Conservation (phyloP, 1,140 invertebrate genomes). For the Drosophila kohkoa region DNA sequence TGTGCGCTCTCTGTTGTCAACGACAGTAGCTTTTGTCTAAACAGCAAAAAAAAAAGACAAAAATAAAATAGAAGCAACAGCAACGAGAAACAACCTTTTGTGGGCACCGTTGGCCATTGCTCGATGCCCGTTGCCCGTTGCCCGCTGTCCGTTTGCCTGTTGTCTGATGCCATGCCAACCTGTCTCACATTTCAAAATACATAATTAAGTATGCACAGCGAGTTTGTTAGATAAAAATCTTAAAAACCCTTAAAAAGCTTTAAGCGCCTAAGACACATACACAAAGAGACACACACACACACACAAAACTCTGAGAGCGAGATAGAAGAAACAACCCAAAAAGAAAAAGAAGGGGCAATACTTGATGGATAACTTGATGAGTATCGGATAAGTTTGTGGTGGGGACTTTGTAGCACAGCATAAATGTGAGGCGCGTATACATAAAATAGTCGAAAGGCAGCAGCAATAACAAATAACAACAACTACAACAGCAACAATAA, state of each 20-base stretch:
- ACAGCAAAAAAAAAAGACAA: constrained; percentile 42
- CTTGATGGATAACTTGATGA: constrained; percentile 83
- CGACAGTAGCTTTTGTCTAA: constrained; percentile 69
- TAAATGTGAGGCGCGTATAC: constrained; percentile 52
- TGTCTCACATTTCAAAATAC: constrained; percentile 83
- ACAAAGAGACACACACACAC: constrained; percentile 15
- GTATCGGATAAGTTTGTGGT: constrained; percentile 65
- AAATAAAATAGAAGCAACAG: constrained; percentile 21
- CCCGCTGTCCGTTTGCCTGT: constrained; percentile 39
- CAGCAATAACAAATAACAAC: constrained; percentile 52
- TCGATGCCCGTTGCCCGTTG: constrained; percentile 40
- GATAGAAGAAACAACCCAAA: constrained; percentile 4
- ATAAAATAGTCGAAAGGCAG: constrained; percentile 60
- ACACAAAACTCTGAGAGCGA: constrained; percentile 7
- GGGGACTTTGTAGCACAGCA: constrained; percentile 63
- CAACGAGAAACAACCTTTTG: constrained; percentile 35
- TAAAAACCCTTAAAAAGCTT: constrained; percentile 84
- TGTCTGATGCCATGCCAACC: constrained; percentile 65
- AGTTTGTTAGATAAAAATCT: constrained; percentile 84
- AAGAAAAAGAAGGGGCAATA: constrained; percentile 61
- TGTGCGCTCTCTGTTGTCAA: constrained; percentile 64
- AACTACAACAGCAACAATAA: constrained; percentile 55
- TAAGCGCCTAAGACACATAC: constrained; percentile 78
- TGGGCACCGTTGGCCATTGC: constrained; percentile 31
- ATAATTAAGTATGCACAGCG: constrained; percentile 83